phyloP scores from a whole-genome alignment of 2,797 vertebrate genomes.

The Sandelia bainsii region DNA sequence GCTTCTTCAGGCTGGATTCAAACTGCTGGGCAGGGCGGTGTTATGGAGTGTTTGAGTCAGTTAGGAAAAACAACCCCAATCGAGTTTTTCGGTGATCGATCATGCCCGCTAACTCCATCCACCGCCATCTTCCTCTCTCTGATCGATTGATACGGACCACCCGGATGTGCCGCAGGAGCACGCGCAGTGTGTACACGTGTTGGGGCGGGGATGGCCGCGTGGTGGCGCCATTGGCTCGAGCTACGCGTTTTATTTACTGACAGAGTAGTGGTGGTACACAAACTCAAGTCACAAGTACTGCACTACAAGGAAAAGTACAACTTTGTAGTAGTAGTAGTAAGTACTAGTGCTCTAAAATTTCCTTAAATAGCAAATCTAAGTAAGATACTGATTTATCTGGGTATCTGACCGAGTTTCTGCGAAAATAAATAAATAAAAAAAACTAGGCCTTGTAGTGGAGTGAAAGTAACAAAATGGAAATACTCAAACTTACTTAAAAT shows the following conservation, averaged over 20 bases:
- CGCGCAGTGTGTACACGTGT: constrained; percentile 52
- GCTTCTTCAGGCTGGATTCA: constrained; percentile 6
- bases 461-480: no score
- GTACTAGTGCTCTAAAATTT: no score
- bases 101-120: constrained; percentile 67
- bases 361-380: no score
- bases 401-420: no score
- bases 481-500: no score
- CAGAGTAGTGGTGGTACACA: neutral
- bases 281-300: neutral
- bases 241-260: neutral
- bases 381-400: no score
- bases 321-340: no score
- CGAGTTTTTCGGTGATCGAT: constrained; percentile 90
- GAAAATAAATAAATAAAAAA: no score
- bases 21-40: neutral
- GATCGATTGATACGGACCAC: constrained; percentile 90
- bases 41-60: constrained; percentile 27
- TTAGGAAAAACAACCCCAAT: constrained; percentile 73
- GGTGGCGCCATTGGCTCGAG: constrained; percentile 41
- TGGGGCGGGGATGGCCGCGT: constrained; percentile 6
- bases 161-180: constrained; percentile 62
- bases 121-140: constrained; percentile 88
- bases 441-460: no score
- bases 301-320: neutral